Base-by-base conservation (phyloP, 2,797 vertebrate genomes). In the Myiothlypis coronata region DNA sequence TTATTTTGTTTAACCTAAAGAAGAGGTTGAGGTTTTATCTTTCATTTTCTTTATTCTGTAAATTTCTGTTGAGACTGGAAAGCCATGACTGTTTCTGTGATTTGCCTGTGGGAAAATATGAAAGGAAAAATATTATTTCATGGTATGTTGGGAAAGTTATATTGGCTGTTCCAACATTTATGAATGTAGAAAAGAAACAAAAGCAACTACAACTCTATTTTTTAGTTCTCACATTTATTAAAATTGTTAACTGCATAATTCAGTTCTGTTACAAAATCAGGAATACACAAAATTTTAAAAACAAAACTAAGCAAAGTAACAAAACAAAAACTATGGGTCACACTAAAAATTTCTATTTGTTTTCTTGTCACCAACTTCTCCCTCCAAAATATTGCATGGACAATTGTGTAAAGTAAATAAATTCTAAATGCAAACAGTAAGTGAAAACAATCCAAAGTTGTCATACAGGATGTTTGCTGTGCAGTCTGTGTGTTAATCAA, bases 91-190 rank as follows among this genome's bases (percentile, higher is more conserved):
- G 78, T 94, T 93, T 63, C 78, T 93, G 34, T 88, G 82, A 94
- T 94, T 96, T 97, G 50, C 87, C 59, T 91, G 67, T 89, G 56
- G 91, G 72, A 95, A 93, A 75, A 84, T 90, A 70, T 67, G 32
- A 89, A 90, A 84, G n/a, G 49, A 90, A 94, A 95, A 95, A 87
- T 83, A 46, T 67, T 91, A 92, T 85, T 91, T 88, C 50, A 30
- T 88, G 11, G 65, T 93, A 65, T 72, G 39, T 92, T 91, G 72
- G 63, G 91, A 84, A 95, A 91, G 39, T 95, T 97, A 72, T 92
- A 28, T 91, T 90, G 28, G 30, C 67, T 89, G 75, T 21, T 71
- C 5, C 6, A 26, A 34, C 34, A 71, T 46, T 75, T 72, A 72
- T 60, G 34, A 94, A 16, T 61, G 9, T 32, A 26, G 55, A 53